These are phyloP conservation scores for Araneus ventricosus DNA, from an alignment of 1,140 invertebrate genomes.

Conservation along the genomic window DNA sequence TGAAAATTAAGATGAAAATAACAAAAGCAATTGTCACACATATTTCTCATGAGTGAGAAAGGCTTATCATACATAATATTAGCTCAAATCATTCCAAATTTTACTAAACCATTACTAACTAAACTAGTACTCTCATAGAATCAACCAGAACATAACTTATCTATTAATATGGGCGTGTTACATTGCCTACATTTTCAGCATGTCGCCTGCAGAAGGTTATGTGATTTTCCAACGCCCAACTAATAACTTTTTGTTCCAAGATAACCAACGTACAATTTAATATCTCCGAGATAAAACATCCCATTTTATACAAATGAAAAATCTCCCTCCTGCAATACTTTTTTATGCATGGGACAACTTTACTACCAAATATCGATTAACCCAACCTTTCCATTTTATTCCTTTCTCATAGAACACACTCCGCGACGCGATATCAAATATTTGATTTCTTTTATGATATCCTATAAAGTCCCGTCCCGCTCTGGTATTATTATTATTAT, in stretches of 20 bases:
- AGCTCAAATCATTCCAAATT: no score
- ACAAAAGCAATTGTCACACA: no score
- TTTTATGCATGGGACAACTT: not conserved
- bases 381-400: not conserved
- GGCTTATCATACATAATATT: no score
- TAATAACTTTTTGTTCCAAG: not conserved
- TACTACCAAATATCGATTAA: constrained; percentile 35
- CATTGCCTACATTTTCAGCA: no score
- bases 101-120: no score
- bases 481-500: not conserved
- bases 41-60: no score
- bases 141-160: no score
- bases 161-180: no score
- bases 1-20: no score
- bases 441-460: constrained; percentile 28
- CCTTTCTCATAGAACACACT: not conserved
- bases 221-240: not conserved
- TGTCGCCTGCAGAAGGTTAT: no score
- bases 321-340: not conserved
- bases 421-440: not conserved
- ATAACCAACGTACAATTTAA: not conserved
- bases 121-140: no score
- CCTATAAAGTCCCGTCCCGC: not conserved
- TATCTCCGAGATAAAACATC: not conserved
- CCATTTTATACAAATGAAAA: constrained; percentile 4